These are phyloP conservation scores for Harpalus rubripes DNA, from an alignment of 2,888 invertebrate species.

Conservation along the genomic window DNA sequence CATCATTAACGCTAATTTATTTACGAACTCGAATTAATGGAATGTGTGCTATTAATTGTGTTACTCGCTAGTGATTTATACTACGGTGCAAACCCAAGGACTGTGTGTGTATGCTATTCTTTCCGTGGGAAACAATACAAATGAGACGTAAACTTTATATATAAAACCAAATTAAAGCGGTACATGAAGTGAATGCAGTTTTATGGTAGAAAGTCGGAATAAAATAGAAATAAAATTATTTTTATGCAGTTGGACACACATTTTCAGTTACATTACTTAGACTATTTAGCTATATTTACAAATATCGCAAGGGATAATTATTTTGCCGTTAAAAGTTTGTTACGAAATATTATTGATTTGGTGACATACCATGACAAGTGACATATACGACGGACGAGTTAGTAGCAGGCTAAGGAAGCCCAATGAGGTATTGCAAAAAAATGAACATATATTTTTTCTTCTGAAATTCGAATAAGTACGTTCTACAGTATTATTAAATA, in stretches of 20 bases:
- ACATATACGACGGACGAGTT: too few species aligned
- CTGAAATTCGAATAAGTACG: too few species aligned
- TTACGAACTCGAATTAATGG: conserved; percentile 64
- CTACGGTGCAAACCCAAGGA: conserved; percentile 26
- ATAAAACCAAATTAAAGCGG: neutral
- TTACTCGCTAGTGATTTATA: conserved; percentile 59
- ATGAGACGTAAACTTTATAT: neutral
- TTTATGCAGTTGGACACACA: neutral
- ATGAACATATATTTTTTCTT: too few species aligned
- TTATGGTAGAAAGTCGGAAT: neutral
- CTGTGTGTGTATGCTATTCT: neutral
- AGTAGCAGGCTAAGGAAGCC: too few species aligned
- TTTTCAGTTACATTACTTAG: too few species aligned
- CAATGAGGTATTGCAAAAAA: too few species aligned
- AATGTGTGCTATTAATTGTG: conserved; percentile 62
- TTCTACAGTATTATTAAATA: too few species aligned
- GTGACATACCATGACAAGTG: too few species aligned
- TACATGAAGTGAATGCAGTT: neutral
- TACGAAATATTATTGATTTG: too few species aligned
- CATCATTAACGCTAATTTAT: conserved; percentile 64
- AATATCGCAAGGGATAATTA: too few species aligned
- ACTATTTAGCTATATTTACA: too few species aligned
- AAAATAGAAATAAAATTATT: neutral
- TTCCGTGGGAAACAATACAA: conserved; percentile 36
- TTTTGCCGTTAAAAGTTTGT: too few species aligned